A percentile compares a stretch with the other conserved stretches of the same genome.
Conservation (phyloP, 2,888 invertebrate species). For the Zootermopsis nevadensis region DNA sequence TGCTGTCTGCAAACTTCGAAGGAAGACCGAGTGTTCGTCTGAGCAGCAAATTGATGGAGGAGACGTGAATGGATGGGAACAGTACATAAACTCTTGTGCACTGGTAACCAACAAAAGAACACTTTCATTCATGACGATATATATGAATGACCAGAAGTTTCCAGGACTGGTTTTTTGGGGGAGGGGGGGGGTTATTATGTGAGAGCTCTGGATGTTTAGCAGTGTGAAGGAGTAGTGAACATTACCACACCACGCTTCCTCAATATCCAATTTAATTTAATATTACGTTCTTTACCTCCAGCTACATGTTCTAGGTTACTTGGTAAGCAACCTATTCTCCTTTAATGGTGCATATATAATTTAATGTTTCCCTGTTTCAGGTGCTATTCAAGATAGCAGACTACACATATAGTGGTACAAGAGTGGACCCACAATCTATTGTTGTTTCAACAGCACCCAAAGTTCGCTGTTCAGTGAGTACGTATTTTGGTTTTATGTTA, state of each 20-base stretch:
- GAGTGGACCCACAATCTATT: conserved; percentile 41
- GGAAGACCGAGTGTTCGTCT: neutral
- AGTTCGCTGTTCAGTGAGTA: conserved; percentile 28
- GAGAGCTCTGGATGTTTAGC: no score
- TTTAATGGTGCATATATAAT: neutral
- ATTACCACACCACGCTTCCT: no score
- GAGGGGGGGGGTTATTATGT: no score
- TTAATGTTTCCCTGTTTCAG: conserved; percentile 13
- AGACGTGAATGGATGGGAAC: neutral
- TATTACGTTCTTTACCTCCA: no score
- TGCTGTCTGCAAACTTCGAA: conserved; percentile 21
- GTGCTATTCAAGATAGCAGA: conserved; percentile 36
- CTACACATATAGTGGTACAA: conserved; percentile 34
- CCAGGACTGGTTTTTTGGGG: no score
- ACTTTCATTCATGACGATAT: no score
- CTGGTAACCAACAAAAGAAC: neutral
- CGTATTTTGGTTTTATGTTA: neutral
- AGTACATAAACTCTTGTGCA: conserved; percentile 14
- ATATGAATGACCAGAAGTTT: no score
- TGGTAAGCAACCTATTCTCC: no score
- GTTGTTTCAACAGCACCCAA: conserved; percentile 37
- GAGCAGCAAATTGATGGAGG: neutral
- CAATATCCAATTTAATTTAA: no score
- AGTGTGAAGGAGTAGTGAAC: no score
- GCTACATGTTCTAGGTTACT: no score